These are phyloP conservation scores for Hippocampus barbouri DNA, from an alignment of 2,113 vertebrate genomes.

Conservation along the genomic window DNA sequence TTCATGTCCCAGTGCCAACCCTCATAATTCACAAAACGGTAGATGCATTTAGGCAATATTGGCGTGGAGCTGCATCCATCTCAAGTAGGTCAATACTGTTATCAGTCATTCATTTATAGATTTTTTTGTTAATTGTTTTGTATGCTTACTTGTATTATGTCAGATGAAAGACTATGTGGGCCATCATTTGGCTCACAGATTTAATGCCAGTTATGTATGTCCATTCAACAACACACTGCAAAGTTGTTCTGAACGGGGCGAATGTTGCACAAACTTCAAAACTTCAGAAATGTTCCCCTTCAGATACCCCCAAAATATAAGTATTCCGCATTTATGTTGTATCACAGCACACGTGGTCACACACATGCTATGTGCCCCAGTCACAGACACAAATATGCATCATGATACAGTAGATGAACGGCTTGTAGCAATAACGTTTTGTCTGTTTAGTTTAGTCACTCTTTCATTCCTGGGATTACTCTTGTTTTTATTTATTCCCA, in stretches of 20 bases:
- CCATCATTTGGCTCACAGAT: background rate
- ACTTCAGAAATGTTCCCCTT: background rate
- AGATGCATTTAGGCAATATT: no score
- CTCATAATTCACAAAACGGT: no score
- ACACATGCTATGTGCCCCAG: constrained; percentile 18
- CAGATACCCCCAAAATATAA: background rate
- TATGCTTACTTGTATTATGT: background rate
- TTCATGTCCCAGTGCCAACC: no score
- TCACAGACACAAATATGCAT: constrained; percentile 12
- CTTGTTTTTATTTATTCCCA: background rate
- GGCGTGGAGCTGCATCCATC: no score
- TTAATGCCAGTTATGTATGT: background rate
- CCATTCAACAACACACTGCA: background rate
- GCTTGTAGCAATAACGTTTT: background rate
- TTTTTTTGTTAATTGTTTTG: background rate
- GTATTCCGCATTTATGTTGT: constrained; percentile 12
- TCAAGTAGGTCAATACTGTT: no score
- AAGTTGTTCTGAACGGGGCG: background rate
- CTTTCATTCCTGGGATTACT: background rate
- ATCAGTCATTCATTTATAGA: no score
- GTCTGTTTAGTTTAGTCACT: constrained; percentile 4
- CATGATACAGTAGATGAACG: background rate
- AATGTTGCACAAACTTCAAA: background rate
- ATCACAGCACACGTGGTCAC: constrained; percentile 21
- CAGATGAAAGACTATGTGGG: background rate